These are phyloP conservation scores for Tokudaia muenninki DNA, from an alignment of 2,797 vertebrate genomes.

Conservation along the genomic window DNA sequence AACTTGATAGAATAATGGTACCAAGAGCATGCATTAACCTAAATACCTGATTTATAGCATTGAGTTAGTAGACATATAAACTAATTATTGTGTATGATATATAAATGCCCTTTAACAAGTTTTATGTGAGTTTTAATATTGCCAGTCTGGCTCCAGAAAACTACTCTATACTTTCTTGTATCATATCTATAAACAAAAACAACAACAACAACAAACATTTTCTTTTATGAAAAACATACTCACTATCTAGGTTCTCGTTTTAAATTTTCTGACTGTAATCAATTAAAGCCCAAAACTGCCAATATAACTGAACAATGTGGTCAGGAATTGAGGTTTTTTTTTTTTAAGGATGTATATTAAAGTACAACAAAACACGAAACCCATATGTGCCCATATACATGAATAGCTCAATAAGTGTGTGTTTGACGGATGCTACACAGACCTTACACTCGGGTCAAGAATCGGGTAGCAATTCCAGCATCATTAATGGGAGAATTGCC, in stretches of 20 bases:
- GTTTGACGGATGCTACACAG: background rate
- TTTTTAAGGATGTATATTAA: constrained; percentile 42
- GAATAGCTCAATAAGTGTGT: constrained; percentile 40
- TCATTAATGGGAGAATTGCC: constrained; percentile 35
- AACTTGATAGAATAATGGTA: constrained; percentile 28
- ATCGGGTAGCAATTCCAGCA: constrained; percentile 8
- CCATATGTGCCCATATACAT: background rate
- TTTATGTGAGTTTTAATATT: constrained; percentile 39
- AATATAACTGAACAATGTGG: background rate
- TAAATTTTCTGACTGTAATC: constrained; percentile 1
- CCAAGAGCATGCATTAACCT: background rate
- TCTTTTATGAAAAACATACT: background rate
- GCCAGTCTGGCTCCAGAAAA: background rate
- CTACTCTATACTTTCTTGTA: background rate
- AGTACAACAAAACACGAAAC: constrained; percentile 10
- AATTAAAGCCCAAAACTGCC: background rate
- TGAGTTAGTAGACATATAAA: constrained; percentile 18
- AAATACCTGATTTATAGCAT: constrained; percentile 32
- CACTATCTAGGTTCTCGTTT: background rate
- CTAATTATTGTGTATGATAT: background rate
- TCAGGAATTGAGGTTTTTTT: background rate
- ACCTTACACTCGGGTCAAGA: background rate
- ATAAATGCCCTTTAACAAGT: constrained; percentile 4
- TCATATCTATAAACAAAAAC: background rate
- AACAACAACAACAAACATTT: background rate